Base-by-base conservation (phyloP, 1,140 invertebrate genomes). In the Delia radicum region DNA sequence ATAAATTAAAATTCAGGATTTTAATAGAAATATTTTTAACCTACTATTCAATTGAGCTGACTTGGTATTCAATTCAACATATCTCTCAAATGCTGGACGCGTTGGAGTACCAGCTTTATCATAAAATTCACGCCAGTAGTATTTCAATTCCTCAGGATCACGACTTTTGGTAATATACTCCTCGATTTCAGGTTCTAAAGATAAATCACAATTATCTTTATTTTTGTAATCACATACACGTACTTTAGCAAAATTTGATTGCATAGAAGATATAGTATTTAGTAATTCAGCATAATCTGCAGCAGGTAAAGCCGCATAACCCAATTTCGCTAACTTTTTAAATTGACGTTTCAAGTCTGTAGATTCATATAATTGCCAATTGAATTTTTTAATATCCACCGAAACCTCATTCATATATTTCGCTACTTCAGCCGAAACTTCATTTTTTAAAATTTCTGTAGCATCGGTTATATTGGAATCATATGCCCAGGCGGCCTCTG, bases 81-180 rank as follows among this genome's bases (percentile, higher is more conserved):
- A 94, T 78, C 90, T 90, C 27, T 90, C 86, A 80, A 92, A 98
- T 27, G 91, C 84, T 0, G 90, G 76, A 62, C 91, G 89, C 24
- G 94, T 91, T 74, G 91, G 89, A 28, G 91, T 91, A 0, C 95
- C 95, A 4, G 91, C 91, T 12, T 87, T 88, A 33, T 91, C 89
- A 75, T 95, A 89, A 93, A 94, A 97, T 77, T 91, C 88, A 10
- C 89, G 87, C 95, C 95, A 97, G 13, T 91, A 86, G 78, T 94
- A 89, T 77, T 91, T 89, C 74, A 95, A 81, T 81, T 94, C 92
- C 37, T 93, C 90, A 18, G 92, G 91, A 82, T 95, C 89, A 18
- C 90, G 89, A 74, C 92, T 93, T 21, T 86, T 89, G 2, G 88
- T 87, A 76, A 95, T 88, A 61, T 93, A 88, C 61, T 91, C 88